Evolutionary conservation across 2,113 vertebrate species (phyloP), one percentile per base, ranked within the genome.

Genomic region (Elephantulus edwardii): DNA sequence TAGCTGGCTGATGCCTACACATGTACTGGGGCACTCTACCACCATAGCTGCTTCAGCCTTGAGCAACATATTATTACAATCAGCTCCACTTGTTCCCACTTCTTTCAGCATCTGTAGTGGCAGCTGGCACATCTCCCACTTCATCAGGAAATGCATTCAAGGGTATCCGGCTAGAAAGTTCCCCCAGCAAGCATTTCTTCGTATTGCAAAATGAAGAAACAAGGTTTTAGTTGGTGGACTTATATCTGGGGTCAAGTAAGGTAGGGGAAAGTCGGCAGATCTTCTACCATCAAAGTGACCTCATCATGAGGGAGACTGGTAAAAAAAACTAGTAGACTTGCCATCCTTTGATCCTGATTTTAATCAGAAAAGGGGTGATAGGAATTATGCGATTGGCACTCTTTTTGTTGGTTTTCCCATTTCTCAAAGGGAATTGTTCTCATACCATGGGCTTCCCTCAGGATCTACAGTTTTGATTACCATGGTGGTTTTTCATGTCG

Each of bases 131-230:
- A 94, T 96, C 96, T 97, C 90, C 93, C 92, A 95, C 96, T 97
- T 98, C 96, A 96, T 96, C 97, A 97, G 95, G 97, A 98, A 98
- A 97, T 98, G 96, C 96, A 97, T 98, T 98, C 97, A 97, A 97
- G 97, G 97, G 97, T 96, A 94, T 97, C 96, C 87, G 70, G 79
- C 96, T 97, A 93, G 94, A 97, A 98, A 97, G 97, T 96, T 97
- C 95, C 86, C 71, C 96, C 72, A 96, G 95, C 92, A 96, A 96
- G 95, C 95, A 95, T 96, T 96, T 96, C 94, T 94, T 96, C 97
- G 93, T 94, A 95, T 95, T 96, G 91, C 83, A 96, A 94, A 97
- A 95, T 84, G 90, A 35, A 46, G 92, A 95, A 94, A 94, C 50
- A 40, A 88, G 91, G 72, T 85, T 96, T 96, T 56, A 80, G 20